Evolutionary conservation across 2,888 invertebrate species (phyloP), one percentile per base, ranked within the genome.

Genomic region (Cerastoderma edule): DNA sequence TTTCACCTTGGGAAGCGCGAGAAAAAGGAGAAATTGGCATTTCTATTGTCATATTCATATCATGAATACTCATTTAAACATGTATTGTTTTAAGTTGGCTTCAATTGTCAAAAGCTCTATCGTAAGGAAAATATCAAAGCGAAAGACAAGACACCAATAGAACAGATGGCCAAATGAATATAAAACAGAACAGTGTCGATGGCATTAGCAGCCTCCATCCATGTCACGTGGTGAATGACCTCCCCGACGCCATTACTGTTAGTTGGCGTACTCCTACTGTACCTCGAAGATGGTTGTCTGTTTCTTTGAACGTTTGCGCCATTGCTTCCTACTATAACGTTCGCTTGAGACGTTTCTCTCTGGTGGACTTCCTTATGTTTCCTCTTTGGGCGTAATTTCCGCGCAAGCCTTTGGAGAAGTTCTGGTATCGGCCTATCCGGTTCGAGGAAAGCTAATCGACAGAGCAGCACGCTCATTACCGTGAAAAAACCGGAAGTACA

Each of bases 201-300:
- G 35, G 24, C 27, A 39, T 60, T 60, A 6, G 60, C 60, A 4
- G 60, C 60, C 19, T 60, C 60, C 22, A 60, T 27, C 60, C 60
- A 60, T 10, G 60, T 60, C 2, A 60, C 60, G n/a, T 13, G 22
- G 2, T 22, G 10, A 24, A 24, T 10, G 10, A 50, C 10, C 50
- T 24, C 22, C 22, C 24, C 50, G 24, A 10, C 5, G 10, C 50
- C 16, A 1, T 22, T 10, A 1, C 24, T n/a, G 30, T 30, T 19
- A 3, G 32, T 57, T 57, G 8, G 22, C 57, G 16, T 57, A 33
- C 19, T 39, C 27, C 2, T 60, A 35, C 10, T 60, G 39, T n/a
- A 60, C 19, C 30, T 56, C 13, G 30, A 30, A 28, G 27, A 24
- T n/a, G 10, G 27, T 6, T n/a, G 2, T 53, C 28, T 53, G 22